Evolutionary conservation across 1,140 invertebrate species (phyloP).

Genomic region (Cyclargus thomasi): DNA sequence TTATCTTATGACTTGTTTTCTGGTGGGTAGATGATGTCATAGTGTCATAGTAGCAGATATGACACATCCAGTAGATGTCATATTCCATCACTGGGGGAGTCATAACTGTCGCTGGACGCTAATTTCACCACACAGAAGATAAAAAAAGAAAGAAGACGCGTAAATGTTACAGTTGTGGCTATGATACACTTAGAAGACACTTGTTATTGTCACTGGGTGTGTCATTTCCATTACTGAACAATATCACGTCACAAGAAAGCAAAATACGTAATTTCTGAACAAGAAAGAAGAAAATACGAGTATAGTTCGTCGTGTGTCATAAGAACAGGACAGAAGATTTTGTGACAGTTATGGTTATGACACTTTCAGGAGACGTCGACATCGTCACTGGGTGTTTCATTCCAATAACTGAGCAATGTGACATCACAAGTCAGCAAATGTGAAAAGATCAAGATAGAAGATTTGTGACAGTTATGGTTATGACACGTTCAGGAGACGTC

Average conservation of each 20-base stretch:
- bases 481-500: no score
- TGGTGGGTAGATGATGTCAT: neutral
- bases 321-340: neutral
- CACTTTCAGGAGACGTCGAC: conserved; percentile 12
- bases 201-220: conserved; percentile 20
- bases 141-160: neutral
- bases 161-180: conserved; percentile 1
- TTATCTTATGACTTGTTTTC: neutral
- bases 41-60: conserved; percentile 13
- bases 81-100: conserved; percentile 16
- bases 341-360: conserved; percentile 13
- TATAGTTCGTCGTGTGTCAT: neutral
- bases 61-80: conserved; percentile 18
- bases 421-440: no score
- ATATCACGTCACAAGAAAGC: neutral
- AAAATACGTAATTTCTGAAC: neutral
- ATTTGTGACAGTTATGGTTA: no score
- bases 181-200: conserved; percentile 9
- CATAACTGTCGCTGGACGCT: neutral
- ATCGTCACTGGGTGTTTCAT: no score
- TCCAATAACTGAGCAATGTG: no score
- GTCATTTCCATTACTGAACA: neutral
- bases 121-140: neutral
- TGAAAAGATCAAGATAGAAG: no score
- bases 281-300: no score